Evolutionary conservation across 2,797 vertebrate genomes (phyloP), one percentile per base, ranked within the genome.

Genomic region (Scarus forsteni): DNA sequence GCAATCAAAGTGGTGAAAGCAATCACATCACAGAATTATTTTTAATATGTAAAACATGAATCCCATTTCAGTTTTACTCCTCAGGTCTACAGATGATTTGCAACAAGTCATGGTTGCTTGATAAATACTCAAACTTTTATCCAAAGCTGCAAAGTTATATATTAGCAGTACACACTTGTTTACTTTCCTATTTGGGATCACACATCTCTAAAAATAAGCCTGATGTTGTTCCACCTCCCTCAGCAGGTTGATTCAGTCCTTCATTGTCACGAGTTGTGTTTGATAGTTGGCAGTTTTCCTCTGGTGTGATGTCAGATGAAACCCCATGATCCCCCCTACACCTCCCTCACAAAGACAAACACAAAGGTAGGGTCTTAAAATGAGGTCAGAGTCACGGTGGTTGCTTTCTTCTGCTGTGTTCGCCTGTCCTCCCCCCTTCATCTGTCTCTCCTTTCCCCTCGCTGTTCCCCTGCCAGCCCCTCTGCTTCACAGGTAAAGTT

Each of bases 281-380:
- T 82, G 51, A 82, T 85, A 18, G 10, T 38, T 53, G 56, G 16
- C 38, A 44, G 62, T 80, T 82, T 66, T 50, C 77, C 85, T 79
- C 81, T 77, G 61, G 68, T 71, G 81, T 43, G 60, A 72, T 90
- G 85, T 87, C 73, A 77, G 63, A 42, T 75, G 63, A 88, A 91
- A 81, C 55, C 84, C 80, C 79, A 70, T n/a, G 51, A 86, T 88
- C 81, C 82, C 82, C 82, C 9, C 63, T 27, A 76, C 74, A 58
- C 62, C 78, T 71, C 73, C 84, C 69, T 87, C 79, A 75, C 73
- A 67, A 60, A 51, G 34, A 34, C 77, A 74, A 36, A 76, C 79
- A 84, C 79, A 88, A 84, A 88, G 60, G 64, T 73, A 49, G 70
- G 54, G 77, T 73, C 69, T 82, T 43, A 65, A 91, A 91, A 91